Conservation (phyloP, 2,113 vertebrate species). For the Crocuta crocuta region DNA sequence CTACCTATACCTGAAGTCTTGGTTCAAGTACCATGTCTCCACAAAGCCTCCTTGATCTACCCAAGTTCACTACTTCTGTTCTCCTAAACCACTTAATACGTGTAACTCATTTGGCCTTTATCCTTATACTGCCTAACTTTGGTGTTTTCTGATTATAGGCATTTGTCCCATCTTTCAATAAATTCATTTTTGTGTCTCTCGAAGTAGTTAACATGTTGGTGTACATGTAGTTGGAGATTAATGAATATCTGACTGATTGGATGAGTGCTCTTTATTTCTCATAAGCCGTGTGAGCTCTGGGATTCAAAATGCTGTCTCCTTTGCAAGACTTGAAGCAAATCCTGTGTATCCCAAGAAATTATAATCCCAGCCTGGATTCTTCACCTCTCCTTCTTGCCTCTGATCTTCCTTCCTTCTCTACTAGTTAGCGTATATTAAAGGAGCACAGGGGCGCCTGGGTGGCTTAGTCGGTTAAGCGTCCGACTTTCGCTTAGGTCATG, state of each 20-base stretch:
- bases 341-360: constrained; percentile 26
- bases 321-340: not conserved
- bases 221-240: constrained; percentile 1
- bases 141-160: not conserved
- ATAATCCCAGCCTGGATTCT: not conserved
- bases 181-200: constrained; percentile 7
- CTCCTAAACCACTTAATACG: constrained; percentile 14
- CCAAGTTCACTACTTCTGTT: not conserved
- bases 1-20: not conserved
- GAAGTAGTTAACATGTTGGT: not conserved
- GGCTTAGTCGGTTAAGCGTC: no score
- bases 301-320: constrained; percentile 45
- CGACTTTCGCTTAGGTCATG: no score
- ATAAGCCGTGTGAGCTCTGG: not conserved
- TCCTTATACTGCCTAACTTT: not conserved
- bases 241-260: constrained; percentile 12
- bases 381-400: constrained; percentile 3
- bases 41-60: not conserved
- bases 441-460: not conserved
- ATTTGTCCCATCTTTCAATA: not conserved
- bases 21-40: not conserved
- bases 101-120: constrained; percentile 38
- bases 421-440: constrained; percentile 34
- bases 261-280: constrained; percentile 48
- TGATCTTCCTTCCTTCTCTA: not conserved